These are phyloP conservation scores for Tachina lurida DNA, from an alignment of 2,888 invertebrate species.

Conservation along the genomic window DNA sequence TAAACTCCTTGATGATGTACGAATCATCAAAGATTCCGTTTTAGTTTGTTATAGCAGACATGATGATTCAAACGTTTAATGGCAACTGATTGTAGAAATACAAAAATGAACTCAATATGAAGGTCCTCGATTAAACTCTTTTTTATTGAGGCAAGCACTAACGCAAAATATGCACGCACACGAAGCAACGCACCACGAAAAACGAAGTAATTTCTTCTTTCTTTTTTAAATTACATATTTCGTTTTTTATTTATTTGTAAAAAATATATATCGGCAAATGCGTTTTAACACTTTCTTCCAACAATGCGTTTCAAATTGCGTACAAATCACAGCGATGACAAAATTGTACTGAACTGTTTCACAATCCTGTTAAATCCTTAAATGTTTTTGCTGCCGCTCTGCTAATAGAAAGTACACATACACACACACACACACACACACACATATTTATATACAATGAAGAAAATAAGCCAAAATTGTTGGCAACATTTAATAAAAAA, in stretches of 20 bases:
- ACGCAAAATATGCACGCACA: constrained; percentile 22
- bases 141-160: constrained; percentile 30
- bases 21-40: constrained; percentile 19
- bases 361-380: constrained; percentile 77
- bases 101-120: constrained; percentile 65
- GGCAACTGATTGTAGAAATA: constrained; percentile 59
- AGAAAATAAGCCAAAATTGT: constrained; percentile 43
- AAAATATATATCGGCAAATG: constrained; percentile 31
- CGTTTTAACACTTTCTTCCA: constrained; percentile 28
- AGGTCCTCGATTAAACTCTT: constrained; percentile 58
- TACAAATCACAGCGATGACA: constrained; percentile 78
- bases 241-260: neutral
- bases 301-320: constrained; percentile 64
- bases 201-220: constrained; percentile 15
- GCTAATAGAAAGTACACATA: neutral
- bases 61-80: constrained; percentile 57
- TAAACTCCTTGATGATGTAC: constrained; percentile 8
- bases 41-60: constrained; percentile 40
- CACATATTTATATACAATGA: neutral
- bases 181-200: constrained; percentile 43
- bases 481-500: constrained; percentile 61
- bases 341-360: constrained; percentile 77
- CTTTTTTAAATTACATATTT: constrained; percentile 18
- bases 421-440: too few species aligned
- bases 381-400: constrained; percentile 73